phyloP scores from a whole-genome alignment of 2,113 vertebrate genomes.

The Oncorhynchus clarkii region DNA sequence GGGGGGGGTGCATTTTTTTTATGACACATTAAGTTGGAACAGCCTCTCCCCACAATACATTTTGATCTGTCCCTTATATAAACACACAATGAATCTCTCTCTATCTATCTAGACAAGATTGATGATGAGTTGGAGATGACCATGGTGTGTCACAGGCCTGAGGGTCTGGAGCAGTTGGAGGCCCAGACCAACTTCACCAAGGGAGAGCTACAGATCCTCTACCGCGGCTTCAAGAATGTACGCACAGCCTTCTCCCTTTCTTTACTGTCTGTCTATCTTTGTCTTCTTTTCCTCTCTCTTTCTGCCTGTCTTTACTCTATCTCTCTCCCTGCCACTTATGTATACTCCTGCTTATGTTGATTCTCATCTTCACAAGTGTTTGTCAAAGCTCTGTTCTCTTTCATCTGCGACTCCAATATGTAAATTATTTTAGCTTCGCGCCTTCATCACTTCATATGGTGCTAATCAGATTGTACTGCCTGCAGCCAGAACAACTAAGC shows the following conservation, averaged over 20 bases:
- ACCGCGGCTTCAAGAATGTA: conserved; percentile 98
- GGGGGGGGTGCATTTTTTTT: too few relatives aligned
- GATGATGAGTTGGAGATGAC: conserved; percentile 97
- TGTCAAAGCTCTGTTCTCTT: conserved; percentile 6
- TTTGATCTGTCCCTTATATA: background rate
- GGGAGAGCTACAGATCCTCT: conserved; percentile 95
- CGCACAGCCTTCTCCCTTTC: conserved; percentile 11
- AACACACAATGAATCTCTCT: background rate
- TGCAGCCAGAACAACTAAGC: conserved; percentile 82
- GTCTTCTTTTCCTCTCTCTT: too few relatives aligned
- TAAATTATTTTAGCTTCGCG: conserved; percentile 17
- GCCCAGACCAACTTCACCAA: conserved; percentile 96
- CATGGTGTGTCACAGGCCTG: conserved; percentile 90
- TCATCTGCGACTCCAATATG: conserved; percentile 13
- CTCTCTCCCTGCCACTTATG: background rate
- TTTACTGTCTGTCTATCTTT: too few relatives aligned
- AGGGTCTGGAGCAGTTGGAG: conserved; percentile 93
- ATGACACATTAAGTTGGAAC: too few relatives aligned
- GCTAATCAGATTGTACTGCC: conserved; percentile 80
- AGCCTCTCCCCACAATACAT: background rate
- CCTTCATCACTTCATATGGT: conserved; percentile 42
- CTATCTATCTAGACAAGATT: conserved; percentile 80
- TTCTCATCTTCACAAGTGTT: background rate
- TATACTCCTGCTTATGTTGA: background rate
- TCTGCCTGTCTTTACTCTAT: too few relatives aligned